Evolutionary conservation across 1,140 invertebrate species (phyloP).

Genomic region (Geopemphigus sp.): DNA sequence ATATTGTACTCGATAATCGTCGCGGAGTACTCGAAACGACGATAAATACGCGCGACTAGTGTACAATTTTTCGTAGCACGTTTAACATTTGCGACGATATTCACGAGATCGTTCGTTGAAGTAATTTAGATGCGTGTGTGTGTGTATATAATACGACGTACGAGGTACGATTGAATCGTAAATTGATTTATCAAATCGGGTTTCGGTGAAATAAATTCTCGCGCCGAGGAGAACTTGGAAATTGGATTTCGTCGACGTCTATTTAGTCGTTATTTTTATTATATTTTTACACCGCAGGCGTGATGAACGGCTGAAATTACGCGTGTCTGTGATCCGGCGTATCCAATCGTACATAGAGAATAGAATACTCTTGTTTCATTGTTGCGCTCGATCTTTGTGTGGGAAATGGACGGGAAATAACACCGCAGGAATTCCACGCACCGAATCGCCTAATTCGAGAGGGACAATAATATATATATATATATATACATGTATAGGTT

Average conservation of each 20-base stretch:
- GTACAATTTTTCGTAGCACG: no score
- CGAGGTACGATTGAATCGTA: background rate
- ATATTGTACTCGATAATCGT: no score
- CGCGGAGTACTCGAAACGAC: no score
- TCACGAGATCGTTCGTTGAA: no score
- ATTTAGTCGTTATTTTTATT: no score
- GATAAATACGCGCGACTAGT: no score
- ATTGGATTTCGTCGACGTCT: slow-evolving; percentile 11
- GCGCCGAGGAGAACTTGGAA: background rate
- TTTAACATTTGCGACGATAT: no score
- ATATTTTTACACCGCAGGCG: background rate
- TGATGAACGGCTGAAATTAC: slow-evolving; percentile 30
- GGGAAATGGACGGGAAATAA: slow-evolving; percentile 42
- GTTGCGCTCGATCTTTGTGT: slow-evolving; percentile 41
- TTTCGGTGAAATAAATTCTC: background rate
- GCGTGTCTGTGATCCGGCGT: slow-evolving; percentile 25
- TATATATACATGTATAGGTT: background rate
- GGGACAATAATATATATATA: slow-evolving; percentile 5
- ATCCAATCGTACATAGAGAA: slow-evolving; percentile 33
- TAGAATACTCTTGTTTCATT: slow-evolving; percentile 30
- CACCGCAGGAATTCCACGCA: slow-evolving; percentile 7
- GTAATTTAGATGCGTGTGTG: no score
- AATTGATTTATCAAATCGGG: background rate
- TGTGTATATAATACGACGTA: no score
- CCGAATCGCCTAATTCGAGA: slow-evolving; percentile 14